Base-by-base conservation (phyloP, 2,113 vertebrate genomes). In the Toxostoma redivivum region DNA sequence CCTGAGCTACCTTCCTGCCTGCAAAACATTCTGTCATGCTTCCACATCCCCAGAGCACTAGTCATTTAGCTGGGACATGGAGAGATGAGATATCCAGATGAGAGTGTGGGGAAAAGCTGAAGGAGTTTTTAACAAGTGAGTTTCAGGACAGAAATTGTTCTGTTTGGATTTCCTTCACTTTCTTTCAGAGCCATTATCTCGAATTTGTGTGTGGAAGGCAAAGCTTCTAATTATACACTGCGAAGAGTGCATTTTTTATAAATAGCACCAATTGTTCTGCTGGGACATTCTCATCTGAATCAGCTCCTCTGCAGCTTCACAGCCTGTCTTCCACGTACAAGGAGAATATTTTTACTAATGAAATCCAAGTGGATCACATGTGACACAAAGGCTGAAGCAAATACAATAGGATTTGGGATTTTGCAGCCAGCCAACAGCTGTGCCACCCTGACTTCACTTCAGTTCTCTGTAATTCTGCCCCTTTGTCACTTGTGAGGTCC, bases 211-310 rank as follows among this genome's bases (percentile, higher is more conserved):
- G 88, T 92, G n/a, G 90, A 93, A 96, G 69, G 82, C 86, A 94
- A 93, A 83, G 90, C 69, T 92, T 86, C 90, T 97, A 97, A 96
- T 96, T 95, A 96, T 81, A 94, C 48, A 61, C 69, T 93, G 85
- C 86, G 79, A 78, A 2, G 44, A 96, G 69, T 65, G 90, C 82
- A 72, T 94, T 96, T 96, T 90, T 97, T 94, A 96, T 94, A 96
- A 97, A 97, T 97, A 97, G 92, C 33, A 86, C 21, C 69, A 83
- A 97, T 96, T 97, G 95, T 97, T 96, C 93, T 90, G 51, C 80
- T 74, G 92, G 93, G 93, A 97, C 90, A 53, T 88, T 93, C 92
- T 90, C 81, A 81, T 93, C 88, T 93, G 94, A 93, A 95, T 86
- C 88, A 86, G 80, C 76, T 88, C 27, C 90, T 92, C 54, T 81